phyloP scores from a whole-genome alignment of 37 sponge, comb jelly and placozoan genomes.

The Haliclona indistincta region DNA sequence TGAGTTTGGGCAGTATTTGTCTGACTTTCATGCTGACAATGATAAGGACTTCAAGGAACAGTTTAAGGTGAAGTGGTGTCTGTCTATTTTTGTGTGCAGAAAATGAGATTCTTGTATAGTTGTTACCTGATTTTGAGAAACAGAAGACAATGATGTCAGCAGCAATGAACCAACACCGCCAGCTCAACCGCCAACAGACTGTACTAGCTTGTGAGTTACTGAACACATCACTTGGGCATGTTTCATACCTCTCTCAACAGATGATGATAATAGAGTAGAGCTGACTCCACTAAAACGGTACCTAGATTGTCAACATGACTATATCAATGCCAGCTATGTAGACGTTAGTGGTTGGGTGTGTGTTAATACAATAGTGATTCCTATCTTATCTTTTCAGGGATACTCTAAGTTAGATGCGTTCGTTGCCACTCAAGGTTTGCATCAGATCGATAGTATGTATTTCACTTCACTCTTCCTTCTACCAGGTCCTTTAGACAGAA shows the following conservation, averaged over 20 bases:
- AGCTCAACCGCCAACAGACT: neutral
- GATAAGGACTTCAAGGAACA: constrained; percentile 44
- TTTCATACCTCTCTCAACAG: constrained; percentile 8
- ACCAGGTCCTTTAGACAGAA: constrained; percentile 34
- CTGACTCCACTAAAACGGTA: constrained; percentile 36
- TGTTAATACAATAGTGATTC: neutral
- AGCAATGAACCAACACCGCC: neutral
- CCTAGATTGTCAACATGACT: constrained; percentile 33
- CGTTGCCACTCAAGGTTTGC: constrained; percentile 59
- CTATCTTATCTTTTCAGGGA: constrained; percentile 44
- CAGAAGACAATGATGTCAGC: neutral
- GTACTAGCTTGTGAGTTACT: neutral
- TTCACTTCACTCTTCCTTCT: neutral
- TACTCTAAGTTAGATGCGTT: constrained; percentile 31
- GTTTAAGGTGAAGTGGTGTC: constrained; percentile 18
- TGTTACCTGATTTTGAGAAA: neutral
- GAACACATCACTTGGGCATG: neutral
- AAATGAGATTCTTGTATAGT: neutral
- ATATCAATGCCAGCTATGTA: constrained; percentile 60
- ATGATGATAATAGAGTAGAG: constrained; percentile 49
- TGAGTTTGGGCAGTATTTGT: constrained; percentile 36
- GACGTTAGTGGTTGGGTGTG: constrained; percentile 27
- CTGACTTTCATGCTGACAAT: constrained; percentile 10
- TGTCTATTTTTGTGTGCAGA: neutral
- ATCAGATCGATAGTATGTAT: neutral